Evolutionary conservation across 2,113 vertebrate species (phyloP).

Genomic region (Rhineura floridana): DNA sequence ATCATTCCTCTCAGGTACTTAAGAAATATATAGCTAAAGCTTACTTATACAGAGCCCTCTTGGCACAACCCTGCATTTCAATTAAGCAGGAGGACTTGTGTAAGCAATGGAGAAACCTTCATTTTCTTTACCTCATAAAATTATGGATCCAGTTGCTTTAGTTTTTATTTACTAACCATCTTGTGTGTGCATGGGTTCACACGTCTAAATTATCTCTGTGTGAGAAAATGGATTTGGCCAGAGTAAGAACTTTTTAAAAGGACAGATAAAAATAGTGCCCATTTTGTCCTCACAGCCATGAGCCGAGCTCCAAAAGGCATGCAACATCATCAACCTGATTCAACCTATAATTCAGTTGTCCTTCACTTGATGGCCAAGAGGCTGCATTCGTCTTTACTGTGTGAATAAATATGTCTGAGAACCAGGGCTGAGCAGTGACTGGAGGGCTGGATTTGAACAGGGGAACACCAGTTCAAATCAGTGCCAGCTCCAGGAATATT

Average conservation of each 20-base stretch:
- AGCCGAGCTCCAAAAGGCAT: neutral
- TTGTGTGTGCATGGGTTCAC: neutral
- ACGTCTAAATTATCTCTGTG: neutral
- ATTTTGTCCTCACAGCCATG: neutral
- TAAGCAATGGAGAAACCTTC: neutral
- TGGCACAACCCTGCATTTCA: neutral
- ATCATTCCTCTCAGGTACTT: neutral
- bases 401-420: neutral
- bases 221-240: neutral
- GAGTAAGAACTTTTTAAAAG: neutral
- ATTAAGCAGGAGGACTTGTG: neutral
- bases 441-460: neutral
- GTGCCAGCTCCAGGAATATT: no score
- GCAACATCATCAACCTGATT: neutral
- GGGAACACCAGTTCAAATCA: neutral
- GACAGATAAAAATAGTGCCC: neutral
- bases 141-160: neutral
- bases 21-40: neutral
- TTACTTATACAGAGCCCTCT: neutral
- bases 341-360: constrained; percentile 19
- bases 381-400: neutral
- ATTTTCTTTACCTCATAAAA: neutral
- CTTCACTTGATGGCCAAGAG: neutral
- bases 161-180: neutral
- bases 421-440: no score